These are phyloP conservation scores for Saxidomus purpurata DNA, from an alignment of 1,140 invertebrate species.

Conservation along the genomic window DNA sequence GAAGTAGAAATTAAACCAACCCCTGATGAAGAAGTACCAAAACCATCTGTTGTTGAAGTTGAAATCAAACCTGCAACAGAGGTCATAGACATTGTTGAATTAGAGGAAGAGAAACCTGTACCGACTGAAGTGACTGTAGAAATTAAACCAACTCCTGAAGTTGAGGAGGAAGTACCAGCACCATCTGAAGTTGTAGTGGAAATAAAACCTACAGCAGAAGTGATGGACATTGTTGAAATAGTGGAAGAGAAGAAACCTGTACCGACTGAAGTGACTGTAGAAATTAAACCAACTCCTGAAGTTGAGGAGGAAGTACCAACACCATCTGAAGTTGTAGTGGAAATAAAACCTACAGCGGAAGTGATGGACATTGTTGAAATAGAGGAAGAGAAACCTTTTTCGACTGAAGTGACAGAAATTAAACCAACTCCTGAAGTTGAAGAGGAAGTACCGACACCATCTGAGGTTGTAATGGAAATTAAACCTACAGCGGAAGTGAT, in stretches of 20 bases:
- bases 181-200: not conserved
- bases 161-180: not conserved
- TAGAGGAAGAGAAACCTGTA: not conserved
- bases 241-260: not conserved
- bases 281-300: not conserved
- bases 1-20: not conserved
- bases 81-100: not conserved
- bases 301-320: constrained; percentile 10
- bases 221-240: not conserved
- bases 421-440: constrained; percentile 37
- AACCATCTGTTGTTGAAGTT: not conserved
- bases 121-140: not conserved
- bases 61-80: not conserved
- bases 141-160: not conserved
- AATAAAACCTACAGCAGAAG: not conserved
- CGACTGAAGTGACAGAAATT: not conserved
- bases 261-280: not conserved
- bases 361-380: not conserved
- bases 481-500: not conserved
- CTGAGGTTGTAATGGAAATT: not conserved
- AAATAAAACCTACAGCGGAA: not conserved
- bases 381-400: constrained; percentile 17
- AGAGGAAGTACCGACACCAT: constrained; percentile 27
- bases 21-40: not conserved
- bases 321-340: constrained; percentile 32